Evolutionary conservation across 2,797 vertebrate species (phyloP), one percentile per base, ranked within the genome.

Genomic region (Oophaga sylvatica): DNA sequence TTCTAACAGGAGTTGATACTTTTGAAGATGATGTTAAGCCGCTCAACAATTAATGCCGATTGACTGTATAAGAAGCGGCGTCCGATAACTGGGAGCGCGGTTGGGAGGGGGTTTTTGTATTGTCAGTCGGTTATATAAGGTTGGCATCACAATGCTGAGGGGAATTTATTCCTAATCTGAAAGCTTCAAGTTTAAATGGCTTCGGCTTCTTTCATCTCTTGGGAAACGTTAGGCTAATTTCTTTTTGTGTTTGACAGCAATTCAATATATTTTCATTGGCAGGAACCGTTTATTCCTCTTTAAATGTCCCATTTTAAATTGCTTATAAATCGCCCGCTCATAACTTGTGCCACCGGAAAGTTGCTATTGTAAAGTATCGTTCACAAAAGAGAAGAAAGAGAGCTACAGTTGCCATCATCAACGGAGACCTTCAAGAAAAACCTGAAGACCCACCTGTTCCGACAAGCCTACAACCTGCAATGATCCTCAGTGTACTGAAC

Each of bases 71-170:
- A 48, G 31, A 63, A 45, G 41, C 35, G 3, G 16, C 29, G 15
- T 20, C 35, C 35, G 65, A 73, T 83, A 53, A 53, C 48, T 1
- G 48, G 3, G 48, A 53, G 48, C 48, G 0, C 48, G 1, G 11
- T 9, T 41, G 20, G 63, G 53, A 53, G 11, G 15, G 19, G 35
- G 3, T 9, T 11, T 53, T 53, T 63, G 73, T 20, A 83, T 86
- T 86, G 84, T 89, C 75, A 71, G 70, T 80, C 59, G 62, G 70
- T 83, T 86, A 71, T 81, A 89, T 81, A 88, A 77, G 70, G 62
- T 48, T 78, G 35, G 48, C 26, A 31, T 29, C 59, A 83, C 63
- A 68, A n/a, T 79, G 71, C 73, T 45, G 59, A 60, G n/a, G 73
- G 56, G 88, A 83, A 77, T 70, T 71, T 57, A 59, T 71, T 86